Evolutionary conservation across 2,113 vertebrate species (phyloP), one percentile per base, ranked within the genome.

Genomic region (Chlorodrepanis virens): DNA sequence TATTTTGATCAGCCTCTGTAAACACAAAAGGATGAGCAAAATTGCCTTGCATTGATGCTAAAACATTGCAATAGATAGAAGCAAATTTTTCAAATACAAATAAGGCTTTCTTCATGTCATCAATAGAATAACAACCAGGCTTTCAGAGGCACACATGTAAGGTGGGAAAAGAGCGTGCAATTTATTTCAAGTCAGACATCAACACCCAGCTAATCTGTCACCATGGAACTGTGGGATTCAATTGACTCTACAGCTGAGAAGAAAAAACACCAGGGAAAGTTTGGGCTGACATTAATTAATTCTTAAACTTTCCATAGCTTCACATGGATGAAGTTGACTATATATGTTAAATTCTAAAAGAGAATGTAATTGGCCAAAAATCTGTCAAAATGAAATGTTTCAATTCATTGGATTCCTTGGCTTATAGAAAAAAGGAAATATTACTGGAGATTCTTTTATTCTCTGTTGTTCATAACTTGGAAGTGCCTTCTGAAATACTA

Each of bases 401-500:
- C 18, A 65, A 18, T 60, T 85, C 9, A 54, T 47, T 84, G 53
- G 31, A 61, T 72, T 71, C 56, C 16, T 67, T 79, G 77, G 61
- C 25, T 95, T 49, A 35, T 14, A 67, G 56, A 75, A 91, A 84
- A 69, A 74, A 81, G 29, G 90, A 88, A 57, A 44, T 74, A 24
- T 74, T 80, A 33, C 35, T 80, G 47, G 78, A 91, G 42, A 59
- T 20, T 61, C 31, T 85, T 79, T 44, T n/a, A 70, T 54, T 78
- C 20, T 80, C 44, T 70, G 19, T 63, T 89, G 22, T 80, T 83
- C 23, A 1, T 91, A 70, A 65, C 11, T 78, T 89, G 79, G 42
- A 96, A 95, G 5, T 39, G 18, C 57, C 18, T 94, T 78, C 64
- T 75, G 53, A 80, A 96, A 52, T 28, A 67, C 4, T 52, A 15